Evolutionary conservation across 2,113 vertebrate genomes (phyloP).

Genomic region (Taxidea taxus): DNA sequence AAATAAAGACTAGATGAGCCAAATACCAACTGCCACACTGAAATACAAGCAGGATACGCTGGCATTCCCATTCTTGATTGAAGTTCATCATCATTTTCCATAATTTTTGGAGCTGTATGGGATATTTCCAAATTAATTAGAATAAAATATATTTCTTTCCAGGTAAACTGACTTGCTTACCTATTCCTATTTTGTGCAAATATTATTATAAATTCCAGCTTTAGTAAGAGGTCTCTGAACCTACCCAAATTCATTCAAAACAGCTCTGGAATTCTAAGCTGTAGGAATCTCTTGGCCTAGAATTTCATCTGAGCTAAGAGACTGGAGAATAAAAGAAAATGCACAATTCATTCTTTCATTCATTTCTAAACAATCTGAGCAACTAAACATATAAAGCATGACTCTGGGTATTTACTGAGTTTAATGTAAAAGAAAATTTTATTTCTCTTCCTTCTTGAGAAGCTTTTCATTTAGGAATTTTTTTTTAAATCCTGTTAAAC

Average conservation of each 20-base stretch:
- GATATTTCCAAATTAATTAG: not conserved
- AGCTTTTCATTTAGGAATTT: not conserved
- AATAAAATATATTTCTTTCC: not conserved
- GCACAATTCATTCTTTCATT: not conserved
- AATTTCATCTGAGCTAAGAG: not conserved
- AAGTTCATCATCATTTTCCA: not conserved
- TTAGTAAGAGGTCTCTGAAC: not conserved
- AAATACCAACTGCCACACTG: not conserved
- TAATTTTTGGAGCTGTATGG: not conserved
- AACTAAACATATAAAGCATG: not conserved
- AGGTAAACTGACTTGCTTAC: not conserved
- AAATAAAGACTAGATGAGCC: not conserved
- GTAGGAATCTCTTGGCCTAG: not conserved
- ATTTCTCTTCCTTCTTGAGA: not conserved
- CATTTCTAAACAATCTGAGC: not conserved
- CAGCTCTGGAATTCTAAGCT: not conserved
- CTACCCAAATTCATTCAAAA: not conserved
- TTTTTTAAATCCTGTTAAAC: not conserved
- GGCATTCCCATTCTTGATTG: not conserved
- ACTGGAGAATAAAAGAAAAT: not conserved
- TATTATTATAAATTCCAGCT: not conserved
- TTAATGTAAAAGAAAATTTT: not conserved
- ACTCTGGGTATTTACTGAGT: not conserved
- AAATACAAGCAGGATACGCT: not conserved
- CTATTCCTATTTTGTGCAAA: not conserved